Base-by-base conservation (phyloP, 1,140 invertebrate genomes). In the Drosophila punjabiensis region DNA sequence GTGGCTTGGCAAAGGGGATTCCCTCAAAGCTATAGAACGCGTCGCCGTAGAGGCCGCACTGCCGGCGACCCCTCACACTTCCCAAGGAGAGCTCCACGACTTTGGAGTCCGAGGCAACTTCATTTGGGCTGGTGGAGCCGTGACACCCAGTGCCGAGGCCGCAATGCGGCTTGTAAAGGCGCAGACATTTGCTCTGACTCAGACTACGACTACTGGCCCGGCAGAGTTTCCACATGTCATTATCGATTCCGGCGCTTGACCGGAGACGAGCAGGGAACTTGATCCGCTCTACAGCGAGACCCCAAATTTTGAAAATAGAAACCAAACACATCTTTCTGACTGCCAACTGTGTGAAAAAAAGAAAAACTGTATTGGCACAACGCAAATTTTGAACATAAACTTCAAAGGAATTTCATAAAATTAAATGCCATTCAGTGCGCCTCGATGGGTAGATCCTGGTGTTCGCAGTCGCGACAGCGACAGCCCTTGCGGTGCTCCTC, bases 1-100 rank as follows among this genome's bases (percentile, higher is more conserved):
- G 96, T 3, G 96, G 95, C 76, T 95, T 94, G 5, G 95, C 95
- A 88, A 94, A 96, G 1, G 96, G 96, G 71, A 96, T 95, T 9
- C 95, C 95, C 73, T 93, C 79, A 33, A 93, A 94, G 41, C 92
- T 93, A 45, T 87, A 92, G 63, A 83, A 94, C 0, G 47, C 28
- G 61, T 82, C 60, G 0, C 85, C 87, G 10, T 80, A 76, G n/a
- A 81, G 41, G 5, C 84, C 85, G 5, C 20, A 4, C 52, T 81
- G 69, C 10, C 56, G 45, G 35, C 52, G 82, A 33, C 93, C 93
- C 58, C 65, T 67, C 5, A 93, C 76, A 20, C 39, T 70, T 6
- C 91, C 91, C 50, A 90, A n/a, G 2, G 89, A 77, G 33, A 81
- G 60, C 20, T 88, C 56, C 4, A 88, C 69, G n/a, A 85, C 56